Percentiles rank a stretch among this genome's conserved stretches.
Evolutionary conservation across 2,113 vertebrate species (phyloP).

Genomic region (Cromileptes altivelis): DNA sequence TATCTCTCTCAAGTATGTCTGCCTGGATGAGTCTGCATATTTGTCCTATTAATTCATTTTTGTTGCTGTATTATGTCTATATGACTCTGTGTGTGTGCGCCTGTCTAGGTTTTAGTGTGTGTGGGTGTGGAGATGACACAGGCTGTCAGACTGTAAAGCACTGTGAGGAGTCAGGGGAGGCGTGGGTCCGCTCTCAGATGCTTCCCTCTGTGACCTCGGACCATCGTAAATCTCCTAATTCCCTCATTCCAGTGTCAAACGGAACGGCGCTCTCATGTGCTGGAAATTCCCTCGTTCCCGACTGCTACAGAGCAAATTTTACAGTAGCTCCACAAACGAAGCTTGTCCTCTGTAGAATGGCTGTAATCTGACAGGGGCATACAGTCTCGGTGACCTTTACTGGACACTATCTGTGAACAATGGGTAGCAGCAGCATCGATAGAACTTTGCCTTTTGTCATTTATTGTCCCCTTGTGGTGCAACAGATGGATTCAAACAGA

Average conservation of each 20-base stretch:
- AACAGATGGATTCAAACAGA: neutral
- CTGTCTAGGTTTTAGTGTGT: conserved; percentile 18
- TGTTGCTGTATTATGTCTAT: conserved; percentile 5
- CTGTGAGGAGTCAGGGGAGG: conserved; percentile 68
- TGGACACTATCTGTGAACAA: neutral
- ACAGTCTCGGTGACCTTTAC: conserved; percentile 1
- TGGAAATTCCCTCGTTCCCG: conserved; percentile 68
- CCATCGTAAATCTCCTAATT: conserved; percentile 80
- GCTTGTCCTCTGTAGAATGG: conserved; percentile 11
- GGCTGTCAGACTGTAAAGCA: conserved; percentile 75
- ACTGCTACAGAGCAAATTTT: conserved; percentile 47
- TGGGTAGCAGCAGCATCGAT: neutral
- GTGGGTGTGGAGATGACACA: conserved; percentile 73
- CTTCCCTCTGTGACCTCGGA: conserved; percentile 72
- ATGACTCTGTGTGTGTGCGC: conserved; percentile 19
- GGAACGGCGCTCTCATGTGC: conserved; percentile 62
- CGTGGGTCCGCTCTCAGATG: conserved; percentile 64
- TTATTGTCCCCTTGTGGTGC: neutral
- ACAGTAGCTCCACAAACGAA: conserved; percentile 46
- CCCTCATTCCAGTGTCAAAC: conserved; percentile 79
- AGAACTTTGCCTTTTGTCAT: neutral
- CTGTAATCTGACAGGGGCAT: conserved; percentile 20
- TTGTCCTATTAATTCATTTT: conserved; percentile 11
- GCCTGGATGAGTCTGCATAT: neutral
- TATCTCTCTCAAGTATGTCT: conserved; percentile 1